Evolutionary conservation across 2,113 vertebrate species (phyloP).

Genomic region (Cnemophilus loriae): DNA sequence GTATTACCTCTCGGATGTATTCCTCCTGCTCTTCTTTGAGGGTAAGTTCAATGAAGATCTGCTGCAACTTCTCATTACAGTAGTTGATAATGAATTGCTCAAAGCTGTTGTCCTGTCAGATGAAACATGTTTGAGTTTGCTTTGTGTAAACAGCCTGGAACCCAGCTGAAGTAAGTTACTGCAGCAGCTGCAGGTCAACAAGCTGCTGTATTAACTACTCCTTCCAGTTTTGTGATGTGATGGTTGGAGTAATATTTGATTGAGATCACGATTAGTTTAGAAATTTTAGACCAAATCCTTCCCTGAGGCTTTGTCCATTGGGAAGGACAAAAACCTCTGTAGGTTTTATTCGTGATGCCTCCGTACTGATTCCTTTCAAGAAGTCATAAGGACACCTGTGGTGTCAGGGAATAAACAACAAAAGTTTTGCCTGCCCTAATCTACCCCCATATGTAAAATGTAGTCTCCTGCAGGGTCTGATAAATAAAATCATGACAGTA

Average conservation of each 20-base stretch:
- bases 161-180: background rate
- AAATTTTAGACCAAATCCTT: background rate
- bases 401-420: background rate
- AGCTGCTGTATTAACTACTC: background rate
- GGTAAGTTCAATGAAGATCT: conserved; percentile 98
- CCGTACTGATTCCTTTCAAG: background rate
- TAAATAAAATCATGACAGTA: background rate
- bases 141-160: background rate
- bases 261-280: background rate
- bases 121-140: background rate
- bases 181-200: background rate
- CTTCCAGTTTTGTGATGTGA: background rate
- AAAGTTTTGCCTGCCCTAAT: background rate
- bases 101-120: conserved; percentile 93
- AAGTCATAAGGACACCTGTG: background rate
- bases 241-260: background rate
- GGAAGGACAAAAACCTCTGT: background rate
- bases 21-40: conserved; percentile 97
- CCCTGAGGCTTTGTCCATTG: background rate
- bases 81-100: conserved; percentile 99
- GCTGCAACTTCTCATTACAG: conserved; percentile 97
- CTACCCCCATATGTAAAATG: background rate
- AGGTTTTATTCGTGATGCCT: background rate
- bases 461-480: background rate
- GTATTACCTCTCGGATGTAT: conserved; percentile 88